A percentile compares a stretch with the other conserved stretches of the same genome.
Conservation (phyloP, 2,797 vertebrate genomes). For the Babyrousa celebensis region DNA sequence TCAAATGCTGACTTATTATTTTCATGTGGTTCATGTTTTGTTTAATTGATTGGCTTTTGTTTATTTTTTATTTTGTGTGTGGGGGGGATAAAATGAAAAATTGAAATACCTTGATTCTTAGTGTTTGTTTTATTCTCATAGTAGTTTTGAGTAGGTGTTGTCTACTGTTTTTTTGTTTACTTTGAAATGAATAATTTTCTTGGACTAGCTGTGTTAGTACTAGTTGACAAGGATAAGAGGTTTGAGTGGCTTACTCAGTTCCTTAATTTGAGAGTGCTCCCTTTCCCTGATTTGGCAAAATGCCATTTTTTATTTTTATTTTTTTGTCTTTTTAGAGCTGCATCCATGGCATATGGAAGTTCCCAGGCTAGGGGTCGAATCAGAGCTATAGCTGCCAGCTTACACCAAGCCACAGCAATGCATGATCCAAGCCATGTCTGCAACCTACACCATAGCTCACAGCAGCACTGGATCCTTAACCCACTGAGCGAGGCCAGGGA, state of each 20-base stretch:
- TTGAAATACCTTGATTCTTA: neutral
- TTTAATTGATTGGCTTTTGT: neutral
- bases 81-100: neutral
- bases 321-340: too few species aligned
- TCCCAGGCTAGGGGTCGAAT: too few species aligned
- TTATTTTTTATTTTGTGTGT: neutral
- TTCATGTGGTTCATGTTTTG: conserved; percentile 23
- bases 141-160: neutral
- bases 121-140: neutral
- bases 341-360: too few species aligned
- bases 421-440: too few species aligned
- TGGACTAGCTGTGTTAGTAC: neutral
- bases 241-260: neutral
- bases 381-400: too few species aligned
- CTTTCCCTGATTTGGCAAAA: neutral
- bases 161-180: neutral
- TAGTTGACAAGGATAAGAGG: neutral
- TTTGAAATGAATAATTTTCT: conserved; percentile 21
- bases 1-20: neutral
- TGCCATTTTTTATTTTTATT: neutral
- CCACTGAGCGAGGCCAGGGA: too few species aligned
- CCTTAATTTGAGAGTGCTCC: neutral
- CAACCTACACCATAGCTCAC: too few species aligned
- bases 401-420: too few species aligned
- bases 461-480: too few species aligned